Conservation (phyloP, 1,140 invertebrate genomes). For the Zaprionus africanus region DNA sequence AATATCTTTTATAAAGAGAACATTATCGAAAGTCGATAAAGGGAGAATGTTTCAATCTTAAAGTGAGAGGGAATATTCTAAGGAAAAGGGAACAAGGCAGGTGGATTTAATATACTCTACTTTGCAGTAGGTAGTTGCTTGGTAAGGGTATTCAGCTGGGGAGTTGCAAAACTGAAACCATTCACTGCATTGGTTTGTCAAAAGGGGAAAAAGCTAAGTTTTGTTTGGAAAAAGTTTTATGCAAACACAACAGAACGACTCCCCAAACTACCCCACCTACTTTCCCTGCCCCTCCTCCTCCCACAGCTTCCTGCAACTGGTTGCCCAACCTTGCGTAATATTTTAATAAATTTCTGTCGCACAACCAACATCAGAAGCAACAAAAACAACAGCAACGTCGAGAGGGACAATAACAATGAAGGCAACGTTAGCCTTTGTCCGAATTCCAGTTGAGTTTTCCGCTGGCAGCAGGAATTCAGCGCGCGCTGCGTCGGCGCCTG, state of each 20-base stretch:
- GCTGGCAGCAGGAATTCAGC: neutral
- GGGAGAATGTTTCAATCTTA: neutral
- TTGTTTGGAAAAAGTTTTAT: conserved; percentile 61
- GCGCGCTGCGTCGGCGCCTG: conserved; percentile 50
- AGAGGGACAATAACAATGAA: conserved; percentile 22
- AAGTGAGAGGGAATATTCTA: neutral
- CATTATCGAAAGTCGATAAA: neutral
- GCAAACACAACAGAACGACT: conserved; percentile 54
- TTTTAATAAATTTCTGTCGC: conserved; percentile 83
- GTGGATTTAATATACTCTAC: too few species aligned
- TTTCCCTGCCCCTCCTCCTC: neutral
- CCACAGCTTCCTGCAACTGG: conserved; percentile 40
- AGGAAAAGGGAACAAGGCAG: neutral
- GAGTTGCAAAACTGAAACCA: neutral
- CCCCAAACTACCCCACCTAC: neutral
- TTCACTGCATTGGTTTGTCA: conserved; percentile 19
- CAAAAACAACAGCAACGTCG: neutral
- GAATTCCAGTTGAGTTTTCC: conserved; percentile 29
- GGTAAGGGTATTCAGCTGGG: neutral
- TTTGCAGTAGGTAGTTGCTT: neutral
- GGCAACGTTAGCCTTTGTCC: conserved; percentile 53
- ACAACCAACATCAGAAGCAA: conserved; percentile 1
- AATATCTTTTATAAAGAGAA: neutral
- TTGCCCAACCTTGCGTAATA: conserved; percentile 80
- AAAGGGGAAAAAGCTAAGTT: conserved; percentile 42